These are phyloP conservation scores for Enhydra lutris DNA, from an alignment of 2,113 vertebrate genomes.

Conservation along the genomic window DNA sequence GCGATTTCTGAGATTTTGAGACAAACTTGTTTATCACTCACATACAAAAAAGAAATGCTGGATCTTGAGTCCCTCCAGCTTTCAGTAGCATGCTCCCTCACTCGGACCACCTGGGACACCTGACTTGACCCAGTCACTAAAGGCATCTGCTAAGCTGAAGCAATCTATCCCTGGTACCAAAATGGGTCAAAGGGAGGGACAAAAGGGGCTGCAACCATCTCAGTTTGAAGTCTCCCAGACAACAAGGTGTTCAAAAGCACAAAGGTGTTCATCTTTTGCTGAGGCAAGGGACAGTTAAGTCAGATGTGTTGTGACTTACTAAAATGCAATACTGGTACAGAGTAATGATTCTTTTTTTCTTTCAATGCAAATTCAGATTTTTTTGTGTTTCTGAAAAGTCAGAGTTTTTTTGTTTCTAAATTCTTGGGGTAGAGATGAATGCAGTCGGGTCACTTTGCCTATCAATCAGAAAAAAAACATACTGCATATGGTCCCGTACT, in stretches of 20 bases:
- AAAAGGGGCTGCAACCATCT: neutral
- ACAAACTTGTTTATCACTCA: neutral
- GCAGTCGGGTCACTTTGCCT: neutral
- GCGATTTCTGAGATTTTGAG: neutral
- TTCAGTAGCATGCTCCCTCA: neutral
- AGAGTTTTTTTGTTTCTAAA: neutral
- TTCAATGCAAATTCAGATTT: neutral
- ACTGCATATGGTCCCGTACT: neutral
- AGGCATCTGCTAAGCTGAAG: neutral
- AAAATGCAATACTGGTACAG: neutral
- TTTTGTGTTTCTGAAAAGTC: neutral
- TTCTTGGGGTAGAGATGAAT: neutral
- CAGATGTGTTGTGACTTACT: neutral
- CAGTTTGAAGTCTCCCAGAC: neutral
- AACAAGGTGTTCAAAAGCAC: neutral
- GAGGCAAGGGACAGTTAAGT: neutral
- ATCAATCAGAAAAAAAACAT: neutral
- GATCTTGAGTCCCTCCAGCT: neutral
- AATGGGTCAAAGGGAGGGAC: neutral
- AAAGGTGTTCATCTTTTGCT: neutral
- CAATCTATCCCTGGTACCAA: neutral
- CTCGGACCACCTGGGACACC: neutral
- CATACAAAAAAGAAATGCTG: neutral
- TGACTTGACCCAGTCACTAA: neutral
- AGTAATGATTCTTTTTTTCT: neutral